phyloP scores from a whole-genome alignment of 2,797 vertebrate genomes.

The Cossypha caffra region DNA sequence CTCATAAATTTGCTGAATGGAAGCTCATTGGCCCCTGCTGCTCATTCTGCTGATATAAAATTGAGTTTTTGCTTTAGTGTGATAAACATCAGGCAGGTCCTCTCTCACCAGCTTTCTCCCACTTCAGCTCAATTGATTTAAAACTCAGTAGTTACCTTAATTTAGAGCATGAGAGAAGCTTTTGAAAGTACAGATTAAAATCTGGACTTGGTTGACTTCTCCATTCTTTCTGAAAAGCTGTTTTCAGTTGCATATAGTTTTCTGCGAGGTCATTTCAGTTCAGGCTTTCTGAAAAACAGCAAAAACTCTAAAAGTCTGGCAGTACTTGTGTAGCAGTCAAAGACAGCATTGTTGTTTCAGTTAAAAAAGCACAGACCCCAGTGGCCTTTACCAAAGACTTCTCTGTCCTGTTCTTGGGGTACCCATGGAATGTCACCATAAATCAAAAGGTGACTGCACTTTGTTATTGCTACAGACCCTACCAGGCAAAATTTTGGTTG shows the following conservation, averaged over 20 bases:
- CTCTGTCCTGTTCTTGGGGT: not conserved
- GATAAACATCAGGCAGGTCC: not conserved
- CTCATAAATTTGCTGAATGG: not conserved
- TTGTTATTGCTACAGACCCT: not conserved
- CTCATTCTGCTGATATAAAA: not conserved
- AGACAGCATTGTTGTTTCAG: slow-evolving; percentile 8
- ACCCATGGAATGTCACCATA: not conserved
- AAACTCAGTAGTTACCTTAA: not conserved
- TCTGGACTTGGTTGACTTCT: not conserved
- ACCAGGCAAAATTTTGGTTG: not conserved
- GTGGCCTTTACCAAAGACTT: not conserved
- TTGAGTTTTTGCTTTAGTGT: not conserved
- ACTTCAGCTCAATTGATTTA: not conserved
- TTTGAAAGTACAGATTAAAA: slow-evolving; percentile 7
- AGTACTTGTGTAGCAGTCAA: not conserved
- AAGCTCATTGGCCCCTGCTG: not conserved
- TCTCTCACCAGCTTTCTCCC: not conserved
- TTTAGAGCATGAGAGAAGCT: not conserved
- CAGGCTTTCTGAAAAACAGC: slow-evolving; percentile 14
- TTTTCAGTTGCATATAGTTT: slow-evolving; percentile 10
- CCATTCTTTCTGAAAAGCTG: slow-evolving; percentile 14
- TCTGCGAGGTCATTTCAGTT: slow-evolving; percentile 13
- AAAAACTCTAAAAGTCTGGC: not conserved
- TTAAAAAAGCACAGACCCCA: not conserved
- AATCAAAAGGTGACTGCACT: not conserved